Base-by-base conservation (phyloP, 2,797 vertebrate species). In the Phataginus tricuspis region DNA sequence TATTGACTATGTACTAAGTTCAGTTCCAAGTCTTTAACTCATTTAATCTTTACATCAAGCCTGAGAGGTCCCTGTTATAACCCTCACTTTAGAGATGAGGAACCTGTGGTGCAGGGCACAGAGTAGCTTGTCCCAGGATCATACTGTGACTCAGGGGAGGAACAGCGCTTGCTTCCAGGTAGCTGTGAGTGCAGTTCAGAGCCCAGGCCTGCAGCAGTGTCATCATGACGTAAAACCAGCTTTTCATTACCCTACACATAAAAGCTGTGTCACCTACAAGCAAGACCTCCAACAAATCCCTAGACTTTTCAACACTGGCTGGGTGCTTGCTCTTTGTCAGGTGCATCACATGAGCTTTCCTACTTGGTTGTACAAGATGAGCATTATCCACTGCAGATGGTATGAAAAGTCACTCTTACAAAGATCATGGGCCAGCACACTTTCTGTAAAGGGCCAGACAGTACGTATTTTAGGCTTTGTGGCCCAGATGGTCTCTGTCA, bases 361-460 rank as follows among this genome's bases (percentile, higher is more conserved):
- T 7, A 53, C 6, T 4, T 0, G 59, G 31, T 4, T 68, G 53
- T 18, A 39, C 7, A 2, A 8, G 37, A 55, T 8, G 23, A 0
- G 0, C 1, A 3, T 16, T 31, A 15, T 7, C 57, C 12, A 9
- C 2, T 19, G 71, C 64, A 55, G 49, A 42, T 1, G 16, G 77
- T 10, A 9, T 2, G 8, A 15, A 45, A 37, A 51, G 45, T 21
- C 68, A 66, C n/a, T 19, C 34, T 61, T 37, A 61, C 8, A 19
- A 0, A 53, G 45, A 75, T 25, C 27, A 61, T 1, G 3, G 23
- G 23, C 29, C 0, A 4, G 45, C 27, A 55, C 19, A 13, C 13
- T 31, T 23, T 63, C 57, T 90, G 59, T 31, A 8, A 61, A 84
- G 21, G 37, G 45, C 39, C 37, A n/a, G 57, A 31, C 0, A 61